Percentiles rank a stretch among this genome's conserved stretches.
Evolutionary conservation across 2,797 vertebrate species (phyloP).

Genomic region (Acrossocheilus wenchowensis): DNA sequence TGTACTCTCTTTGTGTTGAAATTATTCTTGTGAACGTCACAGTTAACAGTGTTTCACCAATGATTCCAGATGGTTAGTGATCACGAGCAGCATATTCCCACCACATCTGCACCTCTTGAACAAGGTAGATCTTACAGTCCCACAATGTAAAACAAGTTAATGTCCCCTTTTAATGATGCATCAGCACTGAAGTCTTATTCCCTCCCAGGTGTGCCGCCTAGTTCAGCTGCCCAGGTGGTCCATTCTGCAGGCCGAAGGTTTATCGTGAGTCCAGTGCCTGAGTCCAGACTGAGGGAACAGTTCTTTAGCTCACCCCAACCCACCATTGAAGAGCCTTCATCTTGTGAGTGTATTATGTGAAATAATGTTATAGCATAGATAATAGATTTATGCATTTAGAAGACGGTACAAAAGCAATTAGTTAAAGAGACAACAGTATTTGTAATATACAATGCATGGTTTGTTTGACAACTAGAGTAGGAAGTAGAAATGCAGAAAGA

Average conservation of each 20-base stretch:
- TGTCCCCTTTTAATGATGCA: not conserved
- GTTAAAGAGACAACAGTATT: not conserved
- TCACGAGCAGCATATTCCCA: constrained; percentile 80
- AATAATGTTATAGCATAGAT: not conserved
- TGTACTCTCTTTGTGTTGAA: not conserved
- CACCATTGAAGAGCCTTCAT: constrained; percentile 68
- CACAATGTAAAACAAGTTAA: not conserved
- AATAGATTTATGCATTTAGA: not conserved
- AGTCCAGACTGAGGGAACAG: constrained; percentile 89
- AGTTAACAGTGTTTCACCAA: constrained; percentile 40
- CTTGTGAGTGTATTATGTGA: constrained; percentile 69
- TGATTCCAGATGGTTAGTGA: constrained; percentile 73
- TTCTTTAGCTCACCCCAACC: constrained; percentile 70
- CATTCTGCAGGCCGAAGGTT: constrained; percentile 95
- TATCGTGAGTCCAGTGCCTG: constrained; percentile 96
- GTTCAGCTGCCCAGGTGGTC: constrained; percentile 90
- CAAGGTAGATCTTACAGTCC: constrained; percentile 71
- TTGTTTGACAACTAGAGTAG: not conserved
- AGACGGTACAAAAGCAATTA: not conserved
- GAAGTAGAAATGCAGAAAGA: not conserved
- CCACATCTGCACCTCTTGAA: constrained; percentile 81
- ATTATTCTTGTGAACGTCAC: not conserved
- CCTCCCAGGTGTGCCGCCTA: constrained; percentile 78
- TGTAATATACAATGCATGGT: not conserved
- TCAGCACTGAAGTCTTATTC: not conserved